Conservation (phyloP, 2,113 vertebrate species). For the Triplophysa tibetana region DNA sequence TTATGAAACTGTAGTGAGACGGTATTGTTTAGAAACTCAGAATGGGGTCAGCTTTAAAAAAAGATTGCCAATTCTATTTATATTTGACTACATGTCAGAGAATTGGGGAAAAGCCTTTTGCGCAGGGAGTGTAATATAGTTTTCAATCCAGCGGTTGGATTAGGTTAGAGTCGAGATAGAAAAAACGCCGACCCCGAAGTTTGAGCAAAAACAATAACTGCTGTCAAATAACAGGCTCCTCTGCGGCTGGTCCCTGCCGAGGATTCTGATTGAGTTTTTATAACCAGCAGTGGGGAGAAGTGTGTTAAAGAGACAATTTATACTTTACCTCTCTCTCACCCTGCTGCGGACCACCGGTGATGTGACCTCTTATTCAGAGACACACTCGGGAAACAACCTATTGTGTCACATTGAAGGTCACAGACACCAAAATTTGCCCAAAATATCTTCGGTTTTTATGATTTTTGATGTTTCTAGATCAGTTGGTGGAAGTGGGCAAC, state of each 20-base stretch:
- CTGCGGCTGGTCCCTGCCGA: neutral
- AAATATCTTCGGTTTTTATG: no score
- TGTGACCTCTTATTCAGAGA: neutral
- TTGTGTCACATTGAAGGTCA: no score
- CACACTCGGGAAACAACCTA: no score
- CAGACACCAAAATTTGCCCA: no score
- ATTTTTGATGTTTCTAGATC: no score
- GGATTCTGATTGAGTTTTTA: constrained; percentile 13
- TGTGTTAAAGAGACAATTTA: constrained; percentile 3
- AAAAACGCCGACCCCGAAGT: constrained; percentile 18
- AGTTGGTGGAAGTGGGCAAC: no score
- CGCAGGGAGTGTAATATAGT: neutral
- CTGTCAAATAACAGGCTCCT: constrained; percentile 10
- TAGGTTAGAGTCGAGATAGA: constrained; percentile 12
- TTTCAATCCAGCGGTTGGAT: constrained; percentile 16
- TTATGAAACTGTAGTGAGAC: neutral
- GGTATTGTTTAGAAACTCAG: neutral
- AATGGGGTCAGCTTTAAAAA: neutral
- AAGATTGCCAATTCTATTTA: constrained; percentile 15
- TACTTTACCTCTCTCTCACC: constrained; percentile 14
- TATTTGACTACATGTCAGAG: constrained; percentile 1
- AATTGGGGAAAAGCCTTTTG: constrained; percentile 20
- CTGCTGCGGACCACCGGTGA: constrained; percentile 17
- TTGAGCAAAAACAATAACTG: constrained; percentile 16
- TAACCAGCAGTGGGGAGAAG: neutral